These are phyloP conservation scores for Urosaurus nigricauda DNA, from an alignment of 2,797 vertebrate genomes.

Conservation along the genomic window DNA sequence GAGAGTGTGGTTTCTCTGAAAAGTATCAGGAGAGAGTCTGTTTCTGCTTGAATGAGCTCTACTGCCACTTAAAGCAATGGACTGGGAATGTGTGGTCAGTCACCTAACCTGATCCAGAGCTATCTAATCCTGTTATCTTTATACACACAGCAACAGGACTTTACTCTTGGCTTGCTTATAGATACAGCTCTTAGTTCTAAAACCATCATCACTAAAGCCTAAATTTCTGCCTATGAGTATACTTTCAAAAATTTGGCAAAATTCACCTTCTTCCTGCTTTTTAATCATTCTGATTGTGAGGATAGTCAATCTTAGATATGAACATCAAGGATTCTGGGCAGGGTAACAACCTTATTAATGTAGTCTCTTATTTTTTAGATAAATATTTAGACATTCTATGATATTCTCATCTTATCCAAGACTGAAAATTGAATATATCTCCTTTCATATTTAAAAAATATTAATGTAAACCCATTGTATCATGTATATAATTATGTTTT, in stretches of 20 bases:
- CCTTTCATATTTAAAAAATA: neutral
- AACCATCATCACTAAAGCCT: neutral
- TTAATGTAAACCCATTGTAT: neutral
- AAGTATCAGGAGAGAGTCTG: neutral
- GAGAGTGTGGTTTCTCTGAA: neutral
- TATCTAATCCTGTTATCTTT: neutral
- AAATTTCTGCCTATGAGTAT: no score
- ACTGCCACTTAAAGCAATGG: no score
- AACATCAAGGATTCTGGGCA: neutral
- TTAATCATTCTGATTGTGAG: no score
- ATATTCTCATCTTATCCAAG: neutral
- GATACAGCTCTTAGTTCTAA: neutral
- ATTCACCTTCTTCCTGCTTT: no score
- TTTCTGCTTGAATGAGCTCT: neutral
- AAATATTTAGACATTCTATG: neutral
- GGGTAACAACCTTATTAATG: neutral
- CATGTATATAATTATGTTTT: neutral
- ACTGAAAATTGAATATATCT: neutral
- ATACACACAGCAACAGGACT: neutral
- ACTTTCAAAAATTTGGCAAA: no score
- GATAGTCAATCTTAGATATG: neutral
- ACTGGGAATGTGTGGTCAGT: neutral
- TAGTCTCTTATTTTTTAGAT: neutral
- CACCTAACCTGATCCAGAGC: no score
- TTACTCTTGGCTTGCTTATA: neutral